These are phyloP conservation scores for Balanococcus diminutus DNA, from an alignment of 2,888 invertebrate species.

Conservation along the genomic window DNA sequence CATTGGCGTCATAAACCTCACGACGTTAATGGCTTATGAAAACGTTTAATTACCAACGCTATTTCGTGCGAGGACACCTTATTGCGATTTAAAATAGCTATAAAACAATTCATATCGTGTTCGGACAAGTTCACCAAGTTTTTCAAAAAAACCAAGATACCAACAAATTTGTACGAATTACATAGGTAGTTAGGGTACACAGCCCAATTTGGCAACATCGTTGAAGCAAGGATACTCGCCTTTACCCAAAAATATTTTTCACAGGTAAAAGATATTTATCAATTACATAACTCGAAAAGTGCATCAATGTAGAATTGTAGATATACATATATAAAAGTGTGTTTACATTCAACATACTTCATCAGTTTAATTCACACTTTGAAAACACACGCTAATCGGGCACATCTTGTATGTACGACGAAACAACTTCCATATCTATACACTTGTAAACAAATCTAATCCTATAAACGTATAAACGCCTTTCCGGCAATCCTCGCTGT, in stretches of 20 bases:
- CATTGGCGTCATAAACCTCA: not conserved
- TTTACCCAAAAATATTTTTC: not conserved
- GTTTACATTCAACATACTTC: not conserved
- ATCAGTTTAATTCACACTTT: not conserved
- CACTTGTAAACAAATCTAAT: constrained; percentile 23
- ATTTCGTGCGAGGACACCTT: not conserved
- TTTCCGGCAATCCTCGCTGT: not conserved
- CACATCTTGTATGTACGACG: not conserved
- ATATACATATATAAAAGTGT: not conserved
- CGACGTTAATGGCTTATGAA: constrained; percentile 24
- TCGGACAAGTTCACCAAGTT: too few species aligned
- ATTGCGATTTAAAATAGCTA: not conserved
- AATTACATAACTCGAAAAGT: not conserved
- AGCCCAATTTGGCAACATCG: too few species aligned
- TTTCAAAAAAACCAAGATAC: too few species aligned
- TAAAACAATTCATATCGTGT: not conserved
- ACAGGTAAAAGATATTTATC: not conserved
- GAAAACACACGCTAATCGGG: not conserved
- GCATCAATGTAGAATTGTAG: too few species aligned
- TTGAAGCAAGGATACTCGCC: too few species aligned
- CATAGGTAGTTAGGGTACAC: too few species aligned
- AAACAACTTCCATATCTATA: constrained; percentile 17
- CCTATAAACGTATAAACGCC: not conserved
- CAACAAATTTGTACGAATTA: too few species aligned
- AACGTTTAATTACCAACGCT: constrained; percentile 9